Evolutionary conservation across 2,888 invertebrate species (phyloP), one percentile per base, ranked within the genome.

Genomic region (Drosophila mulleri): DNA sequence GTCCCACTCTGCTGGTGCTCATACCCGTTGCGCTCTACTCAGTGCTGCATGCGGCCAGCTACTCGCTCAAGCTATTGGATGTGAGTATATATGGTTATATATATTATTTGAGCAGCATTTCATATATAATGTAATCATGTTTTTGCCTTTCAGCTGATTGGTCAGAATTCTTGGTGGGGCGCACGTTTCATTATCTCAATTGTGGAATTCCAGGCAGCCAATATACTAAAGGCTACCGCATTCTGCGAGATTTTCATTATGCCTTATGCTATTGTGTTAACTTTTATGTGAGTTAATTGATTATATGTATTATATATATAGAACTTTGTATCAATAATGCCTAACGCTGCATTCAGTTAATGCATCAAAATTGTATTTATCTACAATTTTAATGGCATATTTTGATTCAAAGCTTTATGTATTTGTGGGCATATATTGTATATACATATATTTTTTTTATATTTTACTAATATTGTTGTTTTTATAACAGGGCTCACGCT

Each of bases 161-260:
- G 98, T n/a, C 97, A 98, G 92, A 97, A 97, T 92, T 96, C 97
- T 1, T 95, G 97, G 95, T 97, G 97, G 97, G 96, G 96, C 85
- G 96, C 97, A 11, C 95, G 98, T 48, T 94, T 98, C 71, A 94
- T 97, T 71, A 97, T 98, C 91, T 96, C 96, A 1, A 94, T 98
- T 91, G 96, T 98, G 61, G 98, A 98, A 94, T 96, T 96, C 91
- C 98, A 98, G 92, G 97, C 98, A 50, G 94, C 96, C 35, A 98
- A 97, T 91, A 97, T 99, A 82, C 94, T 99, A 76, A 96, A 98
- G 89, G 95, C 97, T 67, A 97, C 98, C 62, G 98, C 99, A 35
- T 96, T 98, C 90, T 96, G 97, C 0, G 99, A 99, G 94, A 98
- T 99, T 82, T 95, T 98, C 72, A 94, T 98, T 81, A 96, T 98